These are phyloP conservation scores for Ectropis crepuscularia DNA, from an alignment of 2,888 invertebrate species.

Conservation along the genomic window DNA sequence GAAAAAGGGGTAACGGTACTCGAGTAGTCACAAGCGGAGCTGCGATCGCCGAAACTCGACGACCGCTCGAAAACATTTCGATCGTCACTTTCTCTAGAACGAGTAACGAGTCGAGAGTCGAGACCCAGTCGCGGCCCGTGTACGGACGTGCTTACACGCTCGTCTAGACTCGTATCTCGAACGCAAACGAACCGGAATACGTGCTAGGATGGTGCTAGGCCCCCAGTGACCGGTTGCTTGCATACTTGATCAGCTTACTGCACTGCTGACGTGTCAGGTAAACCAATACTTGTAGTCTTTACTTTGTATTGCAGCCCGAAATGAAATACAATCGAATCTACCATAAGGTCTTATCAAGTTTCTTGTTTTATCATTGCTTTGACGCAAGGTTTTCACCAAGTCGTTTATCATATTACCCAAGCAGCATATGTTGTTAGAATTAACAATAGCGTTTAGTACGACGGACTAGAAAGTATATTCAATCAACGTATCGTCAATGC, in stretches of 20 bases:
- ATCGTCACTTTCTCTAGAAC: conserved; percentile 79
- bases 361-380: background rate
- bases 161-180: conserved; percentile 21
- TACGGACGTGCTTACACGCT: conserved; percentile 49
- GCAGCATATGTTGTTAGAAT: conserved; percentile 9
- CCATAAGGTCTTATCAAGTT: background rate
- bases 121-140: conserved; percentile 58
- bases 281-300: conserved; percentile 9
- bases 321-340: background rate
- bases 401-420: conserved; percentile 1
- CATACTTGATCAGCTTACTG: conserved; percentile 23
- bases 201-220: conserved; percentile 23
- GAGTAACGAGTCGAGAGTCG: too few species aligned
- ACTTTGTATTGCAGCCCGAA: conserved; percentile 2
- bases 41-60: conserved; percentile 56
- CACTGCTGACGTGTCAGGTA: conserved; percentile 30
- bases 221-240: conserved; percentile 28
- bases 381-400: conserved; percentile 2
- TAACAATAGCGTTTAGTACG: background rate
- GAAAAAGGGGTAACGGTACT: conserved; percentile 75
- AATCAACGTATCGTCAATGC: conserved; percentile 20
- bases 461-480: conserved; percentile 35
- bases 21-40: conserved; percentile 42
- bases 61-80: conserved; percentile 71
- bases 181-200: conserved; percentile 12